phyloP scores from a whole-genome alignment of 2,888 invertebrate genomes.

The Epistrophe eligans region DNA sequence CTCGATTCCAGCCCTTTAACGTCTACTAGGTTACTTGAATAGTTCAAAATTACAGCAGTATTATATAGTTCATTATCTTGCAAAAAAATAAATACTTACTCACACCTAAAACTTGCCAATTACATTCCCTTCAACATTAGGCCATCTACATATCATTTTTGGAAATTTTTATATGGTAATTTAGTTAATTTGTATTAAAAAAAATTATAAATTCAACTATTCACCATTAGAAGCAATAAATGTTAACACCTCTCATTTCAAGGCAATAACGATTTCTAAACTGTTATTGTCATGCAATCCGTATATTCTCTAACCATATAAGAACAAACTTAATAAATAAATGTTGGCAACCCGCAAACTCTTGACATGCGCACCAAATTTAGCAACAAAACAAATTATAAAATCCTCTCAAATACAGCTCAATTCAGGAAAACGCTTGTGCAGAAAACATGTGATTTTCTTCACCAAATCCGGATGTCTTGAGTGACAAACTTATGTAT shows the following conservation, averaged over 20 bases:
- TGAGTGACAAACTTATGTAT: conserved; percentile 8
- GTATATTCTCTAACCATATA: not conserved
- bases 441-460: conserved; percentile 48
- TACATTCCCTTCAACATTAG: no score
- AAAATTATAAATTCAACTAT: not conserved
- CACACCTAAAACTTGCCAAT: no score
- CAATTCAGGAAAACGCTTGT: conserved; percentile 16
- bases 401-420: conserved; percentile 51
- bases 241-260: not conserved
- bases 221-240: not conserved
- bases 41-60: no score
- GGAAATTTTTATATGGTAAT: no score
- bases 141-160: no score
- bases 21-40: no score
- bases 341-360: conserved; percentile 18
- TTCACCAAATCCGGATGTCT: not conserved
- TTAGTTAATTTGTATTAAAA: no score
- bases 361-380: conserved; percentile 42
- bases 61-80: no score
- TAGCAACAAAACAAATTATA: not conserved
- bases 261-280: not conserved
- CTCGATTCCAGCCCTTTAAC: no score
- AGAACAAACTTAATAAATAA: not conserved
- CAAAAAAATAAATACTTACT: no score
- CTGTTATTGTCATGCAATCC: not conserved